Evolutionary conservation across 2,797 vertebrate genomes (phyloP).

Genomic region (Artibeus jamaicensis): DNA sequence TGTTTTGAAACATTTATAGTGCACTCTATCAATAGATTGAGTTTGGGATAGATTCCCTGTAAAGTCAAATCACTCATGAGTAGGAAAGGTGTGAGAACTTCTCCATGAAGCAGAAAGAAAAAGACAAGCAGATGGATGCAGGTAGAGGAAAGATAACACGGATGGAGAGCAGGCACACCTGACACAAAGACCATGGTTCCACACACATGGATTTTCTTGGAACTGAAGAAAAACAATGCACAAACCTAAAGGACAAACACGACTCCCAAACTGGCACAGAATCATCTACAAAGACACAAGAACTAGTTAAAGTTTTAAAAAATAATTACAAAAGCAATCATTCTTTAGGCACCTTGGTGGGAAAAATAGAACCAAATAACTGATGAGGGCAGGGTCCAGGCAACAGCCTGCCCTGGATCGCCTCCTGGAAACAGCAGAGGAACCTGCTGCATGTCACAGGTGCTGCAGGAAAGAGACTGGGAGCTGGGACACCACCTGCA

Average conservation of each 20-base stretch:
- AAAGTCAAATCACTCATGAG: not conserved
- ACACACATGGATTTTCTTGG: accelerated
- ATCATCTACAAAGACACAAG: not conserved
- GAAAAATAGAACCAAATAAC: not conserved
- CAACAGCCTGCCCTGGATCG: too few species aligned
- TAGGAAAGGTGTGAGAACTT: not conserved
- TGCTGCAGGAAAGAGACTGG: too few species aligned
- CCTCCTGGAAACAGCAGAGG: not conserved
- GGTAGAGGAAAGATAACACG: accelerated
- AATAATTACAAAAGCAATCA: not conserved
- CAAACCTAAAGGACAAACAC: not conserved
- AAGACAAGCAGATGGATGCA: not conserved
- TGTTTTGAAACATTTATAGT: not conserved
- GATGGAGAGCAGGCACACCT: accelerated
- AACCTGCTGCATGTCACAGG: accelerated
- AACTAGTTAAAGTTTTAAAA: not conserved
- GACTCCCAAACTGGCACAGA: not conserved
- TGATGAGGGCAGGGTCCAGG: not conserved
- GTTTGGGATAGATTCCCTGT: not conserved
- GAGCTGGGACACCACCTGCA: accelerated
- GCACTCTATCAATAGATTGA: not conserved
- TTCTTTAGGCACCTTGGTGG: not conserved
- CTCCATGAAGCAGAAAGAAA: not conserved
- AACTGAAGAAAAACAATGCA: not conserved
- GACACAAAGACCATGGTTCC: accelerated